These are phyloP conservation scores for Mirounga angustirostris DNA, from an alignment of 2,113 vertebrate genomes.

Conservation along the genomic window DNA sequence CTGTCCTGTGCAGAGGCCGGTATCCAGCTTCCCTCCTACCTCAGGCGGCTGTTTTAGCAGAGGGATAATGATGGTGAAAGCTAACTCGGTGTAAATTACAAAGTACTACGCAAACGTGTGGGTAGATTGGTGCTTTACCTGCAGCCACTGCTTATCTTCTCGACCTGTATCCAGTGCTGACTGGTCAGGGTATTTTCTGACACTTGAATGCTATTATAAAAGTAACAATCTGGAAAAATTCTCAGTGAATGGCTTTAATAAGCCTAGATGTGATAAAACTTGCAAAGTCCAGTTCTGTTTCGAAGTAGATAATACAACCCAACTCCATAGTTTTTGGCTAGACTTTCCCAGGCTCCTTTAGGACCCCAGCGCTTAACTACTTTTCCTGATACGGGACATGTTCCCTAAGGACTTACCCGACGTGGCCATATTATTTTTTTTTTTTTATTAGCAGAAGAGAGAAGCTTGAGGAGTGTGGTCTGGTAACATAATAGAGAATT, in stretches of 20 bases:
- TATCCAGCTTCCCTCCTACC: not conserved
- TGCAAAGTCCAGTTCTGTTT: not conserved
- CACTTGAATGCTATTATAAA: not conserved
- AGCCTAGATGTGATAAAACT: not conserved
- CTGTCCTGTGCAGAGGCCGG: not conserved
- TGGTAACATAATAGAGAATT: not conserved
- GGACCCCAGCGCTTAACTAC: slow-evolving; percentile 53
- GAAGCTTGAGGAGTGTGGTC: not conserved
- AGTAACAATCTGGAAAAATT: not conserved
- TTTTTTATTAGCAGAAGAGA: not conserved
- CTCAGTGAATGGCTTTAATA: not conserved
- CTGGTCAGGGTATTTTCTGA: not conserved
- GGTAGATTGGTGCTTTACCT: too few relatives aligned
- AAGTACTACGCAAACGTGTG: not conserved
- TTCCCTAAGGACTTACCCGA: slow-evolving; percentile 26
- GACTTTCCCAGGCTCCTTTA: slow-evolving; percentile 63
- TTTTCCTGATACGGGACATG: slow-evolving; percentile 56
- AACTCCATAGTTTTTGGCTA: not conserved
- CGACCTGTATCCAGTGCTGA: not conserved
- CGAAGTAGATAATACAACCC: slow-evolving; percentile 23
- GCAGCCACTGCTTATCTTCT: not conserved
- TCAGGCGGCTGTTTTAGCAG: not conserved
- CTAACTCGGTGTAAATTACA: not conserved
- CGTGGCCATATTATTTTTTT: not conserved
- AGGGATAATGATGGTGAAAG: not conserved